Conservation (phyloP, 2,888 invertebrate species). For the Ligdia adustata region DNA sequence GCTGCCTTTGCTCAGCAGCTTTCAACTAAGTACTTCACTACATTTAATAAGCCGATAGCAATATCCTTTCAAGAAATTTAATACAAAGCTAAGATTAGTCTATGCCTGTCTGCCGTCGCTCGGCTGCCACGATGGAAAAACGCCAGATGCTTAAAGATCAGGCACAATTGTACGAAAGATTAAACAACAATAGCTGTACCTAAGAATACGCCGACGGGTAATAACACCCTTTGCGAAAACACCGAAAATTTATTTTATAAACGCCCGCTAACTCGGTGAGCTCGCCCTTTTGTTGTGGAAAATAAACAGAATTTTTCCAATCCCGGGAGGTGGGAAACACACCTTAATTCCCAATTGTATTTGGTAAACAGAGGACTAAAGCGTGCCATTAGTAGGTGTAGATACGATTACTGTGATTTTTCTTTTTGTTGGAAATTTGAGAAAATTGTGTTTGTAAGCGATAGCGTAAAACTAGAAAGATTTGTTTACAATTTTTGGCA, state of each 20-base stretch:
- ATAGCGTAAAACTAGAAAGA: too few relatives aligned
- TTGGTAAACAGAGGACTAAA: slow-evolving; percentile 39
- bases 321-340: slow-evolving; percentile 42
- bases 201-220: slow-evolving; percentile 51
- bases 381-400: slow-evolving; percentile 26
- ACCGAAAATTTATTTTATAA: slow-evolving; percentile 68
- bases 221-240: slow-evolving; percentile 48
- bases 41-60: slow-evolving; percentile 18
- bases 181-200: slow-evolving; percentile 54
- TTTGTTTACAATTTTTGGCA: too few relatives aligned
- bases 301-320: slow-evolving; percentile 58
- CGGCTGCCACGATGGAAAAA: slow-evolving; percentile 31
- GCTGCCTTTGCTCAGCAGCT: not conserved
- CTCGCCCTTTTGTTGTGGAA: slow-evolving; percentile 59
- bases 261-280: slow-evolving; percentile 47
- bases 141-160: slow-evolving; percentile 55
- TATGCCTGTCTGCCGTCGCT: slow-evolving; percentile 11
- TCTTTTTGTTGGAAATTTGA: not conserved
- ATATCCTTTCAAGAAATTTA: slow-evolving; percentile 23
- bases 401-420: slow-evolving; percentile 13
- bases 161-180: slow-evolving; percentile 54
- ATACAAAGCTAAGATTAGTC: slow-evolving; percentile 23
- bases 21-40: slow-evolving; percentile 5
- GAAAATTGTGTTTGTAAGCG: too few relatives aligned
- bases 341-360: slow-evolving; percentile 49